These are phyloP conservation scores for Cuniculus paca DNA, from an alignment of 2,797 vertebrate species.

Conservation along the genomic window DNA sequence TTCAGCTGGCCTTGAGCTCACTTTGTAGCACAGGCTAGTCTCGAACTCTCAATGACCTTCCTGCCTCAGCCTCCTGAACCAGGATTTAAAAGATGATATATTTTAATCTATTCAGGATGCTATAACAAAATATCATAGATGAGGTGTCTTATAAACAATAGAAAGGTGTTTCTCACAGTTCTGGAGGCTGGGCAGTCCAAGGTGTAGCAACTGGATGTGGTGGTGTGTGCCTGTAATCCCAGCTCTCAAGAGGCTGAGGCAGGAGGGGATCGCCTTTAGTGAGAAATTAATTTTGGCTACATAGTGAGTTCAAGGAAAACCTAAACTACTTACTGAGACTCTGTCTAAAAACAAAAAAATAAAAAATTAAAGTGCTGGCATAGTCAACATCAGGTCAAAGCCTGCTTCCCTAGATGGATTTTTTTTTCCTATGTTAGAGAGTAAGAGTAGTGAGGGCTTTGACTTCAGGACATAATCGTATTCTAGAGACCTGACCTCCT, in stretches of 20 bases:
- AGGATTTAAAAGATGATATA: not conserved
- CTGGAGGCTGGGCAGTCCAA: not conserved
- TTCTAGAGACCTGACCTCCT: not conserved
- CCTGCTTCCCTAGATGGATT: not conserved
- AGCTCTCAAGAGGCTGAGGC: too few species aligned
- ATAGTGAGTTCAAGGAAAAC: too few species aligned
- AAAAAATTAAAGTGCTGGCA: not conserved
- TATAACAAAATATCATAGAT: not conserved
- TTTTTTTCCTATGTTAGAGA: not conserved
- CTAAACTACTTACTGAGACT: too few species aligned
- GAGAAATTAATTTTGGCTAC: too few species aligned
- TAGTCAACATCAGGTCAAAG: not conserved
- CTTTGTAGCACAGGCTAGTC: too few species aligned
- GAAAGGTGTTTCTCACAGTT: not conserved
- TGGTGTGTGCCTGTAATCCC: too few species aligned
- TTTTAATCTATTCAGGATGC: not conserved
- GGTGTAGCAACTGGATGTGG: not conserved
- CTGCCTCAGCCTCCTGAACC: too few species aligned
- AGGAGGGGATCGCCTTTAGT: too few species aligned
- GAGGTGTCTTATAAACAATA: not conserved
- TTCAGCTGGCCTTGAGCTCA: too few species aligned
- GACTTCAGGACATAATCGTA: not conserved
- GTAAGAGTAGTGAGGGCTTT: not conserved
- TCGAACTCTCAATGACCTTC: too few species aligned
- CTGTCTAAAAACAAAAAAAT: too few species aligned